Evolutionary conservation across 2,888 invertebrate species (phyloP).

Genomic region (Eristalis arbustorum): DNA sequence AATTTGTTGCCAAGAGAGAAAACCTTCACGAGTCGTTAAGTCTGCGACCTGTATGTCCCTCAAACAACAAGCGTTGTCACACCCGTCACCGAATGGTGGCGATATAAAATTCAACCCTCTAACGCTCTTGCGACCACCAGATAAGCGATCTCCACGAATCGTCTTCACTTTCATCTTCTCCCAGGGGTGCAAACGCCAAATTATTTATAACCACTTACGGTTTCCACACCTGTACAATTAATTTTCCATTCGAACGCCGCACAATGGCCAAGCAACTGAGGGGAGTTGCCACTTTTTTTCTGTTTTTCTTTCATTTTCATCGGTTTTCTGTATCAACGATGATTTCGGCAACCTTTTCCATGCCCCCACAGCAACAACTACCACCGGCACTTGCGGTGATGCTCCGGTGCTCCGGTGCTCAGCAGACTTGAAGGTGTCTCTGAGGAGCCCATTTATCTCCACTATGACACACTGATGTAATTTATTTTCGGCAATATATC

Average conservation of each 20-base stretch:
- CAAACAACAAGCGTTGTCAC: not conserved
- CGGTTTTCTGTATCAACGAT: slow-evolving; percentile 5
- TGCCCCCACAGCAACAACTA: slow-evolving; percentile 1
- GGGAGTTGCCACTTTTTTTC: slow-evolving; percentile 59
- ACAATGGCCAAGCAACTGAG: slow-evolving; percentile 44
- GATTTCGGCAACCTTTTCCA: slow-evolving; percentile 25
- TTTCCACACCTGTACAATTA: slow-evolving; percentile 69
- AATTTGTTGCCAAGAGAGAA: not conserved
- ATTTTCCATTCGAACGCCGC: slow-evolving; percentile 52
- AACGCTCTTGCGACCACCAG: slow-evolving; percentile 23
- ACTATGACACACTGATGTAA: slow-evolving; percentile 65
- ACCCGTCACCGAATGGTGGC: not conserved
- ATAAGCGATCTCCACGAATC: slow-evolving; percentile 49
- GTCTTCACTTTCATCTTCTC: slow-evolving; percentile 57
- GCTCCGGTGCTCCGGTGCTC: slow-evolving; percentile 2
- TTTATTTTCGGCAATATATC: slow-evolving; percentile 70
- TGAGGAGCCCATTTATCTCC: slow-evolving; percentile 64
- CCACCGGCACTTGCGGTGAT: not conserved
- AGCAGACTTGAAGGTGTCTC: slow-evolving; percentile 66
- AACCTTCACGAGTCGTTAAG: slow-evolving; percentile 20
- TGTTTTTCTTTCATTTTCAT: not conserved
- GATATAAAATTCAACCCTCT: slow-evolving; percentile 55
- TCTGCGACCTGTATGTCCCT: not conserved
- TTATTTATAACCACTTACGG: slow-evolving; percentile 64
- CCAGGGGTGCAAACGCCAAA: slow-evolving; percentile 52